Conservation (phyloP, 2,113 vertebrate species). For the Mormyrus iriodes region DNA sequence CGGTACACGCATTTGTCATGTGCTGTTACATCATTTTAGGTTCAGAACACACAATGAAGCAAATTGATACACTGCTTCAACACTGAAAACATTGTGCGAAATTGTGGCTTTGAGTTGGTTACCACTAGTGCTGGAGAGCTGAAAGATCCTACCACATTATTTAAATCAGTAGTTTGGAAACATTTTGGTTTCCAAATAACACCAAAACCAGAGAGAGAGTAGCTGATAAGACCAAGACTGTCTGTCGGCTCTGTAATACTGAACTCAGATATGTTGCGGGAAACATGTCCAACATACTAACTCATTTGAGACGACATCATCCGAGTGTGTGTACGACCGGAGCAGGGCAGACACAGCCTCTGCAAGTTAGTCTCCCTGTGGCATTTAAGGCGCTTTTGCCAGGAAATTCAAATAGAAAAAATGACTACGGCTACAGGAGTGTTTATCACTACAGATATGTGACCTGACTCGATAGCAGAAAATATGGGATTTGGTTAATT, state of each 20-base stretch:
- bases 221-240: neutral
- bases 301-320: neutral
- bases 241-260: neutral
- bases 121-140: neutral
- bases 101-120: neutral
- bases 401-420: neutral
- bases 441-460: neutral
- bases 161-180: neutral
- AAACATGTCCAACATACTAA: neutral
- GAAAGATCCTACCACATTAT: neutral
- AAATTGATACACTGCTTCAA: neutral
- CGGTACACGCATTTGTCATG: neutral
- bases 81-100: neutral
- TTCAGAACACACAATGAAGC: neutral
- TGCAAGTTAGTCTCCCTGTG: neutral
- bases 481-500: neutral
- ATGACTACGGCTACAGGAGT: neutral
- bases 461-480: neutral
- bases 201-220: neutral
- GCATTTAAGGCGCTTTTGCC: neutral
- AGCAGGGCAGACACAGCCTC: neutral
- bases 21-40: neutral
- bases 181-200: neutral
- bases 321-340: neutral
- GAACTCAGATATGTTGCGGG: neutral